phyloP scores from a whole-genome alignment of 2,888 invertebrate genomes.

The Conus canariensis region DNA sequence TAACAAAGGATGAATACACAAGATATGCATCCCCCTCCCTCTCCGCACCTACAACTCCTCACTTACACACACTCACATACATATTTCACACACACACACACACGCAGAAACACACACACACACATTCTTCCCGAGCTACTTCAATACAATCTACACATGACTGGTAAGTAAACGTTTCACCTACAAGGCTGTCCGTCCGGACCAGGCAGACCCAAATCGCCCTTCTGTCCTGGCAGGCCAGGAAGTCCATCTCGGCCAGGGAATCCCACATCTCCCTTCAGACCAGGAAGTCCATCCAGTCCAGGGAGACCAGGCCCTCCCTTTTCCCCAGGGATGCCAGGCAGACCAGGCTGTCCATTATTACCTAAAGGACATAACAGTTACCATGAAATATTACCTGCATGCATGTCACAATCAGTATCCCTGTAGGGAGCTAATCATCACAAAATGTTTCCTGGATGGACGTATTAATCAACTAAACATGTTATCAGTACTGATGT shows the following conservation, averaged over 20 bases:
- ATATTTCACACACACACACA: too few species aligned
- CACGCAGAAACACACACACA: too few species aligned
- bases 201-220: constrained; percentile 61
- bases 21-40: too few species aligned
- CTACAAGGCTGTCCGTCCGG: constrained; percentile 84
- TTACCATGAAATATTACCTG: too few species aligned
- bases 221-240: constrained; percentile 69
- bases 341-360: constrained; percentile 54
- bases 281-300: constrained; percentile 66
- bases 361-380: constrained; percentile 46
- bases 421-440: background rate
- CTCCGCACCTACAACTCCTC: too few species aligned
- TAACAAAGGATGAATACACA: too few species aligned
- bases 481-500: too few species aligned
- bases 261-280: constrained; percentile 64
- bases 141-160: too few species aligned
- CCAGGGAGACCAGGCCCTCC: constrained; percentile 66
- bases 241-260: constrained; percentile 48
- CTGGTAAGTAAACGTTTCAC: constrained; percentile 75
- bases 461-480: too few species aligned
- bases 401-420: background rate
- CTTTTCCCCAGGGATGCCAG: constrained; percentile 55
- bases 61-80: too few species aligned
- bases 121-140: too few species aligned
- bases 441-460: too few species aligned